Base-by-base conservation (phyloP, 2,797 vertebrate species). In the Liparis tanakae region DNA sequence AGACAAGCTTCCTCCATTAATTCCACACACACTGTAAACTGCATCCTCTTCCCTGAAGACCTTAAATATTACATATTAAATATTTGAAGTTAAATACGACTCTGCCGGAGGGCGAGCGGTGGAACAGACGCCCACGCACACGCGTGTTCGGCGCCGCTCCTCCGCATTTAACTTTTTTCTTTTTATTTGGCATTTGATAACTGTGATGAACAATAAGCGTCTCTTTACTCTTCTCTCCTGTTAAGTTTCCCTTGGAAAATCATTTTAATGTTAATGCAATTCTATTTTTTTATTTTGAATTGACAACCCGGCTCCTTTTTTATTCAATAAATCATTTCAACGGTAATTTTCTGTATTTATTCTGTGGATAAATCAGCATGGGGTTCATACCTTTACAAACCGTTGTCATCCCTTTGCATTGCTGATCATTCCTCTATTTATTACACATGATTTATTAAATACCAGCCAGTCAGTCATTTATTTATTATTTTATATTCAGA, bases 181-280 rank as follows among this genome's bases (percentile, higher is more conserved):
- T 41, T 65, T 70, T 43, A 80, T 70, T 69, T 77, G 41, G 41
- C 67, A 69, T 77, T 72, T 74, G 6, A 57, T 34, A 34, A 37
- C 41, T 50, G 51, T 59, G 44, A 67, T 25, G 25, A 30, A 30
- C 25, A 30, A 30, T 30, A 30, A 30, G 25, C 25, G 25, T 30
- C 25, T 30, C 25, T 30, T 30, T n/a, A n/a, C 25, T 30, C 25
- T 30, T 30, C 25, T 33, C 10, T 12, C n/a, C n/a, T n/a, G n/a
- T n/a, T n/a, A n/a, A n/a, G n/a, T n/a, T n/a, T n/a, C n/a, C n/a
- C n/a, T n/a, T n/a, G n/a, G n/a, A n/a, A n/a, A 48, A 30, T 25
- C 5, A 63, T 67, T 70, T 78, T 22, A 43, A 57, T 77, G 50
- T 36, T 43, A 69, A 64, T 65, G 69, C 15, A 20, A 78, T 76